Evolutionary conservation across 2,888 invertebrate genomes (phyloP).

Genomic region (Dinocampus coccinellae): DNA sequence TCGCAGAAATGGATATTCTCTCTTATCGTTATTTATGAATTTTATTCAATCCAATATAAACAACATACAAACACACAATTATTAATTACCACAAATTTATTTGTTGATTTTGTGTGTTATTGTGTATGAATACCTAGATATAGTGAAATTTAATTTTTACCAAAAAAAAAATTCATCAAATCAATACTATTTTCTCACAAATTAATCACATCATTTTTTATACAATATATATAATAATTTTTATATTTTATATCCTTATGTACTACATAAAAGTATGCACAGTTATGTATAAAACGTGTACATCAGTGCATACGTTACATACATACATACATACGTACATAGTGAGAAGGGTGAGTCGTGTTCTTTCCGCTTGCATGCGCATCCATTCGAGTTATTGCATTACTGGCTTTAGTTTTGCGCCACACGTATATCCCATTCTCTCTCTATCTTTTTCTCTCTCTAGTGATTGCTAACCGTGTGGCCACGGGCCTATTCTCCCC

Average conservation of each 20-base stretch:
- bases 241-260: too few species aligned
- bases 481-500: conserved; percentile 39
- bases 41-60: too few species aligned
- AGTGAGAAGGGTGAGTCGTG: conserved; percentile 44
- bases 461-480: conserved; percentile 43
- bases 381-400: conserved; percentile 67
- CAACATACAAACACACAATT: too few species aligned
- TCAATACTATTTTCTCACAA: neutral
- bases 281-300: neutral
- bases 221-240: neutral
- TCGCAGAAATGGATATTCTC: conserved; percentile 9
- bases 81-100: too few species aligned
- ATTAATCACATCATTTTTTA: neutral
- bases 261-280: neutral
- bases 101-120: too few species aligned
- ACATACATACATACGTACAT: neutral
- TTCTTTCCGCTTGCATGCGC: conserved; percentile 64
- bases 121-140: too few species aligned
- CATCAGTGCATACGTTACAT: neutral
- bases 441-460: too few species aligned
- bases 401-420: conserved; percentile 65
- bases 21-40: too few species aligned
- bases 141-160: too few species aligned
- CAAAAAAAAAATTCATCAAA: too few species aligned
- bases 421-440: neutral